A percentile compares a stretch with the other conserved stretches of the same genome.
Conservation (phyloP, 2,797 vertebrate genomes). For the Prunella strophiata region DNA sequence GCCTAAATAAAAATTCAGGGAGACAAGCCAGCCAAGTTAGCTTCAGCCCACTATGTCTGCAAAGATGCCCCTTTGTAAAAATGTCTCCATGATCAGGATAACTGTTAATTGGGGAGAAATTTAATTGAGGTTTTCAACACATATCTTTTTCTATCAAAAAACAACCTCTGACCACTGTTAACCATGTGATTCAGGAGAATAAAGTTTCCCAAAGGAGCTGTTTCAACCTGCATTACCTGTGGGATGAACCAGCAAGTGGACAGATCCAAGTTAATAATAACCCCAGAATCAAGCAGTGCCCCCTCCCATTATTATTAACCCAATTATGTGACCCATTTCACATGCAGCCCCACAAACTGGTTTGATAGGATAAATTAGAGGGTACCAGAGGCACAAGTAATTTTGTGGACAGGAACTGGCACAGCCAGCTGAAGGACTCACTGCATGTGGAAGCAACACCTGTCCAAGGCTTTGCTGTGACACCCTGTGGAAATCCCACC, state of each 20-base stretch:
- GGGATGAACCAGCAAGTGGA: background rate
- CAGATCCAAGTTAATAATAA: background rate
- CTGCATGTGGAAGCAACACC: background rate
- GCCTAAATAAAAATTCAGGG: background rate
- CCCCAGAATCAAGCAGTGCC: background rate
- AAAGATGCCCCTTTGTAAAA: background rate
- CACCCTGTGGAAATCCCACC: accelerated
- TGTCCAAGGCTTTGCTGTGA: background rate
- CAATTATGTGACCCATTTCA: background rate
- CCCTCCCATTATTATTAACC: background rate
- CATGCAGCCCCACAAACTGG: background rate
- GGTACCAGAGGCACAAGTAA: background rate
- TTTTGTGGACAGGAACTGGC: background rate
- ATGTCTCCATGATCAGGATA: background rate
- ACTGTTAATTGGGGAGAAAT: background rate
- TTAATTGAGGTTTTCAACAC: background rate
- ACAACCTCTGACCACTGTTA: background rate
- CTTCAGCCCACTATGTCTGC: background rate
- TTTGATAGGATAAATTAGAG: slow-evolving; percentile 37
- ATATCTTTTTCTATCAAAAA: background rate
- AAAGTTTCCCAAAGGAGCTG: background rate
- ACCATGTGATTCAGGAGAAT: accelerated
- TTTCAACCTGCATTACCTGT: background rate
- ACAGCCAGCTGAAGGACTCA: background rate
- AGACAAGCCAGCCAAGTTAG: background rate